These are phyloP conservation scores for Neogobius melanostomus DNA, from an alignment of 2,113 vertebrate species.

Conservation along the genomic window DNA sequence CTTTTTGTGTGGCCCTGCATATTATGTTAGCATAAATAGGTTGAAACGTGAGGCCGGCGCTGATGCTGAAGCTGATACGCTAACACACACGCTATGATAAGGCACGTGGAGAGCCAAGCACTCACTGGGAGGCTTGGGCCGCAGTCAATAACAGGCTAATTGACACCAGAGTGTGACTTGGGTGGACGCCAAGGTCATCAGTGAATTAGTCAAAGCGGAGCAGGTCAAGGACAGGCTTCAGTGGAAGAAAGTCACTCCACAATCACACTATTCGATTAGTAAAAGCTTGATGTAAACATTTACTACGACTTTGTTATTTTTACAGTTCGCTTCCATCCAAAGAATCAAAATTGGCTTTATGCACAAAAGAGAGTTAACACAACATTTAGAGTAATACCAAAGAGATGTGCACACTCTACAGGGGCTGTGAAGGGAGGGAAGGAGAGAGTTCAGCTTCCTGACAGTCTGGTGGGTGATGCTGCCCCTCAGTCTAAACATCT, in stretches of 20 bases:
- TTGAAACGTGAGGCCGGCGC: constrained; percentile 49
- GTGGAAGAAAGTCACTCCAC: background rate
- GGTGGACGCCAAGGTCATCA: background rate
- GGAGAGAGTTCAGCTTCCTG: no score
- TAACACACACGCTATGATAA: constrained; percentile 34
- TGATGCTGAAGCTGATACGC: constrained; percentile 26
- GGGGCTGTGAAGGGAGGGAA: no score
- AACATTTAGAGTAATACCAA: no score
- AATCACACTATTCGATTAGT: no score
- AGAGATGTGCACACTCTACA: no score
- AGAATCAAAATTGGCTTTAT: no score
- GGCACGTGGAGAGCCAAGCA: background rate
- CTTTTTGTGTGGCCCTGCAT: constrained; percentile 18
- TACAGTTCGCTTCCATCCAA: no score
- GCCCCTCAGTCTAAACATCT: no score
- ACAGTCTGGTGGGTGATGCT: no score
- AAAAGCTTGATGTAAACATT: no score
- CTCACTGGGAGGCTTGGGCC: constrained; percentile 29
- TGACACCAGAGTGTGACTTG: background rate
- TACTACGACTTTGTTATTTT: no score
- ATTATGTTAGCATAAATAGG: constrained; percentile 37
- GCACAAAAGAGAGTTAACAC: no score
- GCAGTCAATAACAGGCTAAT: background rate
- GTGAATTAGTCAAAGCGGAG: background rate
- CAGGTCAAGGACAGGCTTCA: background rate